These are phyloP conservation scores for Leptonema lineaticorne DNA, from an alignment of 1,140 invertebrate genomes.

Conservation along the genomic window DNA sequence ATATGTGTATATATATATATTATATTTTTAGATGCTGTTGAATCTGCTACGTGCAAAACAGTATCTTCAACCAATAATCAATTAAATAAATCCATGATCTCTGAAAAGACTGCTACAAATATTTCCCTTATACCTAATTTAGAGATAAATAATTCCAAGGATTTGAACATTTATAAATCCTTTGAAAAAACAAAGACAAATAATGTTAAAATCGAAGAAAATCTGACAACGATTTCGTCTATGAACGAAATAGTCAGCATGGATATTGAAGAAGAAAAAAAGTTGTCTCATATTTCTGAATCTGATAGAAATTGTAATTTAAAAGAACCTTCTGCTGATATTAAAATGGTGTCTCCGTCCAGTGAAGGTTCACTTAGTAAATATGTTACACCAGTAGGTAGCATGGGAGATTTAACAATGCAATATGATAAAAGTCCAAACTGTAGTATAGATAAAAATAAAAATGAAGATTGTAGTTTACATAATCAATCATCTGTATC, in stretches of 20 bases:
- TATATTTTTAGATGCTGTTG: not conserved
- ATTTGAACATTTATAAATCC: no score
- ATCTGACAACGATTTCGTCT: no score
- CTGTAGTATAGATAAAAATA: slow-evolving; percentile 17
- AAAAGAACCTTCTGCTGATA: not conserved
- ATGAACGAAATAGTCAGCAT: not conserved
- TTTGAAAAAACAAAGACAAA: not conserved
- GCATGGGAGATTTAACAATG: slow-evolving; percentile 26
- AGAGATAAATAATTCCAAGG: slow-evolving; percentile 34
- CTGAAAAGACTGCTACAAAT: slow-evolving; percentile 9
- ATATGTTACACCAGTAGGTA: slow-evolving; percentile 33
- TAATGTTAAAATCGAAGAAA: not conserved
- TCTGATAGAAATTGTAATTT: slow-evolving; percentile 14
- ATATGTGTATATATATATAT: not conserved
- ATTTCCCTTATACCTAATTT: slow-evolving; percentile 18
- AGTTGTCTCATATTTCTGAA: not conserved
- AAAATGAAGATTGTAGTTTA: slow-evolving; percentile 36
- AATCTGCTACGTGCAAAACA: not conserved
- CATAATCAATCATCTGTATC: slow-evolving; percentile 37
- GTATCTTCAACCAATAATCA: not conserved
- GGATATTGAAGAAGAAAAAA: not conserved
- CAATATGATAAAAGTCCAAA: slow-evolving; percentile 28
- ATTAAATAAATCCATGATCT: slow-evolving; percentile 7
- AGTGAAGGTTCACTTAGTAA: slow-evolving; percentile 39
- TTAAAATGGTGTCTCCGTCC: slow-evolving; percentile 26